Evolutionary conservation across 1,140 invertebrate species (phyloP), one percentile per base, ranked within the genome.

Genomic region (Maconellicoccus hirsutus): DNA sequence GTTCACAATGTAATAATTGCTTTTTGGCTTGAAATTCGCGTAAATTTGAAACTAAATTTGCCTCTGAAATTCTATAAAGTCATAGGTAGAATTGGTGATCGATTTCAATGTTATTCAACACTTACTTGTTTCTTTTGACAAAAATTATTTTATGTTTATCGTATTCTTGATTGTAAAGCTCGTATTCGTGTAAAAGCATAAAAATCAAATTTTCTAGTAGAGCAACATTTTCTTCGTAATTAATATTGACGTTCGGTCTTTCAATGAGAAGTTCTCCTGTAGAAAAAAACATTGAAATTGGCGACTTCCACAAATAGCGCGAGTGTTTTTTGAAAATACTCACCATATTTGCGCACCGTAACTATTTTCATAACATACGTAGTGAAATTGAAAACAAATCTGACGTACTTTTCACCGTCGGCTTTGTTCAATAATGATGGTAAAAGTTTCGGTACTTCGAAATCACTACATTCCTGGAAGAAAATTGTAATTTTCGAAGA

Each of bases 381-480:
- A 8, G 19, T 26, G 19, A 66, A 66, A 66, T 66, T 66, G 22
- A 66, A 66, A 23, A 66, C 19, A 66, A 66, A 66, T 66, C 16
- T 23, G 19, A 66, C 61, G 16, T 66, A 66, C 16, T 66, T 66
- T 16, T 23, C 61, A 16, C 61, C 61, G 16, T 66, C 61, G 19
- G 25, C 61, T 19, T 66, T 66, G 16, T 66, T 66, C 21, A 66
- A 16, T 14, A 66, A 26, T 10, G 61, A 66, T 23, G 61, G 61
- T 66, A 66, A 66, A 8, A 66, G 25, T 66, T 23, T 12, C 10
- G 61, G 61, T 25, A 66, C 22, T 66, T 66, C 61, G 22, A 66
- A 66, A 16, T 66, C 61, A 25, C 10, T 23, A 66, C 61, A 66
- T 66, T 66, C 61, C 61, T 66, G 61, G 25, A 66, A 23, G 16